Base-by-base conservation (phyloP, 2,888 invertebrate genomes). In the Polyommatus iphigenia region DNA sequence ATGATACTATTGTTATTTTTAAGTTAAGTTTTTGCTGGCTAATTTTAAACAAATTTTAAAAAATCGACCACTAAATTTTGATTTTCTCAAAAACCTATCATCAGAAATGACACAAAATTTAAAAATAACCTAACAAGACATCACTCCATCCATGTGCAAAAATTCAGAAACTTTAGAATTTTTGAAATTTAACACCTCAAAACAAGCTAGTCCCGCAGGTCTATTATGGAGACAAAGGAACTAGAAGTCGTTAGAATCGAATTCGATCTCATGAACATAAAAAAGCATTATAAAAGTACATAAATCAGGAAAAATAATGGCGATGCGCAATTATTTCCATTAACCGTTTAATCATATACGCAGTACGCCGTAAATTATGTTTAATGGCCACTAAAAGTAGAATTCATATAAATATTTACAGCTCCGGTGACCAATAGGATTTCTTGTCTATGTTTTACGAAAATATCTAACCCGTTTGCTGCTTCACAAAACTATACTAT, bases 361-460 rank as follows among this genome's bases (percentile, higher is more conserved):
- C 83, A 81, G 80, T 79, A 71, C 80, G 85, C 82, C 81, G 87
- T 89, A 89, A 88, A 89, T 89, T 87, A 85, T 82, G 79, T 85
- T 88, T 89, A 88, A 89, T 86, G 87, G 87, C 83, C 83, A 86
- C 84, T 87, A 85, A 86, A 88, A 85, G 79, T 86, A 84, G 85
- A 86, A 87, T 87, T 85, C 85, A 86, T 86, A 85, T 85, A 85
- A 85, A 86, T 86, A 86, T 86, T 83, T 85, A 83, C 84, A 83
- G 83, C 83, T 80, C 79, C 80, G 80, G 80, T 83, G 80, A 83
- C 77, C 79, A 80, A 79, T 80, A 81, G 79, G 79, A 54, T 73
- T 73, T 73, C 41, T 75, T 75, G 18, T 13, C 50, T 72, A 41
- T 72, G 36, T 67, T 67, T 29, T 32, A 67, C 29, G 20, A 24